Conservation (phyloP, 2,888 invertebrate species). For the Automeris io region DNA sequence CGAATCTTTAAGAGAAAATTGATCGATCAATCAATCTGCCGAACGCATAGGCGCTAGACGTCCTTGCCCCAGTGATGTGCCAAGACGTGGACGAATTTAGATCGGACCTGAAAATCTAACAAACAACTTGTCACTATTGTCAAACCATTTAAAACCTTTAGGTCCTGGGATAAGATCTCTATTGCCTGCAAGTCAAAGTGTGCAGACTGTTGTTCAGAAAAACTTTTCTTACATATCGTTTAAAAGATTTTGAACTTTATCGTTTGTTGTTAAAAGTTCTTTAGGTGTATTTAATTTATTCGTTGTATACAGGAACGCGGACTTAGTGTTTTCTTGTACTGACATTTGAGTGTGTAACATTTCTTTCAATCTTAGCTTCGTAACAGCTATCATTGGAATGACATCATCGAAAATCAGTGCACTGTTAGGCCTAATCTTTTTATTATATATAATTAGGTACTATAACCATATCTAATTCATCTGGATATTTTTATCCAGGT, state of each 20-base stretch:
- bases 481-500: too few relatives aligned
- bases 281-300: slow-evolving; percentile 12
- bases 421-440: too few relatives aligned
- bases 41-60: slow-evolving; percentile 62
- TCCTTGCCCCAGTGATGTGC: slow-evolving; percentile 72
- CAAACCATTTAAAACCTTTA: slow-evolving; percentile 44
- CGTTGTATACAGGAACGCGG: slow-evolving; percentile 46
- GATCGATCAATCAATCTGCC: slow-evolving; percentile 68
- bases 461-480: too few relatives aligned
- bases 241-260: slow-evolving; percentile 40
- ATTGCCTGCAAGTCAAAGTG: slow-evolving; percentile 26
- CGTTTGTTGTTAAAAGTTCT: slow-evolving; percentile 20
- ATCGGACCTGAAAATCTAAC: slow-evolving; percentile 41
- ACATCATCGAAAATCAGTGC: slow-evolving; percentile 23
- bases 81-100: slow-evolving; percentile 65
- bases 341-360: slow-evolving; percentile 58
- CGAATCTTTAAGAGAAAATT: slow-evolving; percentile 36
- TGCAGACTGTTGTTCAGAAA: slow-evolving; percentile 32
- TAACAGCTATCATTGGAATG: slow-evolving; percentile 25
- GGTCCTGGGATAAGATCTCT: slow-evolving; percentile 28
- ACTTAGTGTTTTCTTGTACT: slow-evolving; percentile 42
- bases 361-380: slow-evolving; percentile 31
- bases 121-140: slow-evolving; percentile 59
- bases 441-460: too few relatives aligned
- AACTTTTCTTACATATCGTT: slow-evolving; percentile 28